A percentile compares a stretch with the other conserved stretches of the same genome.
Conservation (phyloP, 1,140 invertebrate species). For the Muscidifurax raptorellus region DNA sequence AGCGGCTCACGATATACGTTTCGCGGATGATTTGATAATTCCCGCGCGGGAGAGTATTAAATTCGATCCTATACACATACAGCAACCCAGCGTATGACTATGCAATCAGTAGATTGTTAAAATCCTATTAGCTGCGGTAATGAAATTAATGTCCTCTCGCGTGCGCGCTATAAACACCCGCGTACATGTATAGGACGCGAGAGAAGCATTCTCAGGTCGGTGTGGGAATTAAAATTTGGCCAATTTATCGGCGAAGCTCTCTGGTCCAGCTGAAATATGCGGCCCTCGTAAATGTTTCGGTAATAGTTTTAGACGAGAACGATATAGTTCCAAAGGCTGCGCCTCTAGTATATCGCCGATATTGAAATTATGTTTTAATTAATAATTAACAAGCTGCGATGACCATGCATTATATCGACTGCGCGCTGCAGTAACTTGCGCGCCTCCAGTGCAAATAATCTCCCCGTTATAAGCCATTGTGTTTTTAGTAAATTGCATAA, state of each 20-base stretch:
- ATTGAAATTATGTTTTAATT: not conserved
- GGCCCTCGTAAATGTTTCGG: not conserved
- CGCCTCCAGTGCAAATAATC: too few species aligned
- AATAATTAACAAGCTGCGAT: not conserved
- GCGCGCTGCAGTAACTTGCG: not conserved
- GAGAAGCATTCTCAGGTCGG: too few species aligned
- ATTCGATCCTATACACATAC: too few species aligned
- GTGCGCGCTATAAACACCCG: not conserved
- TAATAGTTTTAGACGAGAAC: not conserved
- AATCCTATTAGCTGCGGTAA: slow-evolving; percentile 7
- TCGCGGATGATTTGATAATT: too few species aligned
- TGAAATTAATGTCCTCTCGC: not conserved
- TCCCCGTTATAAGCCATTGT: not conserved
- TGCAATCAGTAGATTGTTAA: slow-evolving; percentile 7
- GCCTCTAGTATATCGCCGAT: not conserved
- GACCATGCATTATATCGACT: not conserved
- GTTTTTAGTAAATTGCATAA: not conserved
- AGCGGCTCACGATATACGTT: too few species aligned
- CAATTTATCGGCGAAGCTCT: not conserved
- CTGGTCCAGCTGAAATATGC: not conserved
- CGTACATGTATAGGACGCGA: too few species aligned
- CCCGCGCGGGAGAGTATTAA: not conserved
- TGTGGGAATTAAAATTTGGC: not conserved
- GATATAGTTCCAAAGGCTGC: not conserved
- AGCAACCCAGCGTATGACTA: not conserved